Evolutionary conservation across 1,140 invertebrate species (phyloP), one percentile per base, ranked within the genome.

Genomic region (Acromyrmex heyeri): DNA sequence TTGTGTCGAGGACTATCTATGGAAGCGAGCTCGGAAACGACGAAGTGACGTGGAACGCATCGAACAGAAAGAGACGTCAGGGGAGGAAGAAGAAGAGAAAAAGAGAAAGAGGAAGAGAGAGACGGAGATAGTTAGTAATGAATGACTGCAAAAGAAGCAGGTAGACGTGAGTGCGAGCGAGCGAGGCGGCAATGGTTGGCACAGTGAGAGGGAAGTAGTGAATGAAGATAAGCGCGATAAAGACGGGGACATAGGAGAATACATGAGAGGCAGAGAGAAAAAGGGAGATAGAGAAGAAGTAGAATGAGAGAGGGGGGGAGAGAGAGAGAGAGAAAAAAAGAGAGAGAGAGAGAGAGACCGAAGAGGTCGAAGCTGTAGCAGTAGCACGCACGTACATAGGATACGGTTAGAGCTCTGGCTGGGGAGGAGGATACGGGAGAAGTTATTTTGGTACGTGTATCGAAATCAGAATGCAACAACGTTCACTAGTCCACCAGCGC

Each of bases 391-490:
- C 86, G 90, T 78, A 77, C 65, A 87, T 83, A 77, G 88, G 87
- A 82, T 78, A 88, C 34, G 88, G 81, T 87, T 87, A 90, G 89
- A 89, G 67, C 67, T 67, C 76, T 65, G 83, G 81, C 69, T 82
- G 67, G 34, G 61, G 72, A 73, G 38, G 75, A 77, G 62, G 44
- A 76, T 62, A 88, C 14, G 88, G 87, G 91, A 90, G 83, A 87
- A 91, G 93, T 92, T 94, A 94, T 94, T 94, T 94, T 88, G 91
- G 91, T 91, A 72, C 85, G 86, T 90, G 72, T 90, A 91, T 91
- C 89, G 93, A 93, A 91, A 94, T 93, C 93, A 94, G 91, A 94
- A 93, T 93, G 93, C 93, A 93, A 93, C 93, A 93, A 94, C 93
- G 92, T 91, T 92, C 90, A 92, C 90, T 91, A 85, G 53, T 85